phyloP scores from a whole-genome alignment of 2,797 vertebrate genomes.

The Gorsachius magnificus region DNA sequence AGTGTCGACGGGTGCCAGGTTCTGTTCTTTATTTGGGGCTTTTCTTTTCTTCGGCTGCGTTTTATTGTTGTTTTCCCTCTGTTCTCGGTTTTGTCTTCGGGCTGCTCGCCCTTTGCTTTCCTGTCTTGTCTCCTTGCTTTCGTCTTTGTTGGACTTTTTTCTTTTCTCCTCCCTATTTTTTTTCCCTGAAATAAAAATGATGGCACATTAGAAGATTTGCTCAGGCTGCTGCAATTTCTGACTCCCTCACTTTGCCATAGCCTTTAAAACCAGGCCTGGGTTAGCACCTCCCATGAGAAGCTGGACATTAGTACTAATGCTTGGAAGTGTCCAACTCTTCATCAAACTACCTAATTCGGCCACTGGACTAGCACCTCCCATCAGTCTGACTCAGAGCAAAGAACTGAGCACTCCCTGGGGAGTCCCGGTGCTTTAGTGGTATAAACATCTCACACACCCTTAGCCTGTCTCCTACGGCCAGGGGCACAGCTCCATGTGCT shows the following conservation, averaged over 20 bases:
- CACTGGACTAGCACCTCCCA: background rate
- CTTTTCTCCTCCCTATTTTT: slow-evolving; percentile 81
- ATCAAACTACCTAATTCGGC: background rate
- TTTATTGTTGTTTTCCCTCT: slow-evolving; percentile 90
- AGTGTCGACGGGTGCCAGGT: slow-evolving; percentile 77
- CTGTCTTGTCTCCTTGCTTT: slow-evolving; percentile 81
- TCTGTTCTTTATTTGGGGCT: slow-evolving; percentile 83
- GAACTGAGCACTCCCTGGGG: background rate
- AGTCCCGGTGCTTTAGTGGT: background rate
- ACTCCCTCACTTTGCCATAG: background rate
- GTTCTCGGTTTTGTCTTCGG: slow-evolving; percentile 80
- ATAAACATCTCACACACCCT: background rate
- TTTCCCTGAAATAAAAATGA: slow-evolving; percentile 77
- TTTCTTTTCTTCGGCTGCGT: slow-evolving; percentile 88
- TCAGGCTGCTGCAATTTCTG: background rate
- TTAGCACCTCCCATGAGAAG: background rate
- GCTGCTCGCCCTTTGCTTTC: slow-evolving; percentile 82
- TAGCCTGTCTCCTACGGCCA: background rate
- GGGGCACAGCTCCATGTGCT: background rate
- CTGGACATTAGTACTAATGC: background rate
- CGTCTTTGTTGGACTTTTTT: slow-evolving; percentile 88
- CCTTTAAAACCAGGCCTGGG: background rate
- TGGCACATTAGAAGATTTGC: slow-evolving; percentile 23
- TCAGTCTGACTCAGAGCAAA: background rate
- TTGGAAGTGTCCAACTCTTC: background rate